Evolutionary conservation across 2,888 invertebrate genomes (phyloP).

Genomic region (Synergus japonicus): DNA sequence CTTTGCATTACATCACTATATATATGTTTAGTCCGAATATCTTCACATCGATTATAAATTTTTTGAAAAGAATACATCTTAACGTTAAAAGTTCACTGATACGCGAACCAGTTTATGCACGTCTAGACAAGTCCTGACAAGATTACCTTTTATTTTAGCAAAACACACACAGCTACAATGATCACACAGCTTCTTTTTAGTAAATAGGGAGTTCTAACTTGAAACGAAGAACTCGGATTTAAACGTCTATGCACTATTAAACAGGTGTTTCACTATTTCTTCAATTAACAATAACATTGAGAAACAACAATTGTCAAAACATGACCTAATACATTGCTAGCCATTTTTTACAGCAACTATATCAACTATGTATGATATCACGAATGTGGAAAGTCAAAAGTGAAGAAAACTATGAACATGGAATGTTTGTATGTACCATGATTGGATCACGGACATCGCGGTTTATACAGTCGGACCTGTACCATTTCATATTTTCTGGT

Average conservation of each 20-base stretch:
- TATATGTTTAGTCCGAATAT: conserved; percentile 16
- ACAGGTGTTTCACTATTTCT: background rate
- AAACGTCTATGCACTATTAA: conserved; percentile 8
- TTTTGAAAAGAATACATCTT: background rate
- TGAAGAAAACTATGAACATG: conserved; percentile 8
- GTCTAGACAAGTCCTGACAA: conserved; percentile 36
- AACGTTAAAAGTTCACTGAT: conserved; percentile 21
- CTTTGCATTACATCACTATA: conserved; percentile 24
- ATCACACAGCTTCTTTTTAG: conserved; percentile 3
- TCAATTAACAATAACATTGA: conserved; percentile 2
- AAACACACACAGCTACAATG: conserved; percentile 29
- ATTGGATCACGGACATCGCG: background rate
- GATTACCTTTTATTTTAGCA: conserved; percentile 38
- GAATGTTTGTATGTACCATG: conserved; percentile 8
- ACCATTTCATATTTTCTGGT: too few relatives aligned
- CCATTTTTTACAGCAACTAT: conserved; percentile 30
- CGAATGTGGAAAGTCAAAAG: conserved; percentile 13
- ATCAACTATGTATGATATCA: background rate
- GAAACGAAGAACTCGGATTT: background rate
- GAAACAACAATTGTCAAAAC: conserved; percentile 9
- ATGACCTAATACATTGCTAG: background rate
- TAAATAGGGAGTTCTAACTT: conserved; percentile 23
- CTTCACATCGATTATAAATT: background rate
- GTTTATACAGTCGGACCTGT: too few relatives aligned
- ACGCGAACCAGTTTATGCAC: conserved; percentile 25